Evolutionary conservation across 2,797 vertebrate genomes (phyloP).

Genomic region (Neoniphon sammara): DNA sequence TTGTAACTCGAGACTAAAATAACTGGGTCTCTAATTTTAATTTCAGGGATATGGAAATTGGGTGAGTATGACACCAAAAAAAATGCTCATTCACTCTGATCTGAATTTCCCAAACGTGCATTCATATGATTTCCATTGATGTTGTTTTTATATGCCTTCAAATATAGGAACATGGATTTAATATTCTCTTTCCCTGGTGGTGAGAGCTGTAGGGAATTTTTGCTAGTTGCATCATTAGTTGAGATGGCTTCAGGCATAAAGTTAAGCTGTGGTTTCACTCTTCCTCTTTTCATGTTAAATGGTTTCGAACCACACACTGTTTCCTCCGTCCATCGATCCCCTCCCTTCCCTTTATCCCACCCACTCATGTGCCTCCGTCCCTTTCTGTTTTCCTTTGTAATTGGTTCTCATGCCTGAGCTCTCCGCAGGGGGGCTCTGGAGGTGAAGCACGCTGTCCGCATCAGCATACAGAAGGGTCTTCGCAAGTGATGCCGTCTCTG

Average conservation of each 20-base stretch:
- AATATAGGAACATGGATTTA: conserved; percentile 87
- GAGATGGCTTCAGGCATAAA: conserved; percentile 89
- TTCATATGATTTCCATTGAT: neutral
- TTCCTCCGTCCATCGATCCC: neutral
- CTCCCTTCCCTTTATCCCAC: neutral
- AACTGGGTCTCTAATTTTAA: conserved; percentile 41
- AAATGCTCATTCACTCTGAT: neutral
- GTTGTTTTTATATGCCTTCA: neutral
- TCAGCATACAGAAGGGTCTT: conserved; percentile 57
- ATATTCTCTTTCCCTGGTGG: conserved; percentile 86
- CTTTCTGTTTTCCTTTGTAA: conserved; percentile 9
- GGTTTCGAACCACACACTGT: conserved; percentile 15
- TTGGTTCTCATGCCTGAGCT: conserved; percentile 37
- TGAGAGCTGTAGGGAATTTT: conserved; percentile 86
- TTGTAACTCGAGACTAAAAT: neutral
- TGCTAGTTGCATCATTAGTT: conserved; percentile 88
- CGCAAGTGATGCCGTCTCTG: conserved; percentile 61
- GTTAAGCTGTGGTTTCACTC: conserved; percentile 68
- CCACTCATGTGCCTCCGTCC: neutral
- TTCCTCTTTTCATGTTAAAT: conserved; percentile 22
- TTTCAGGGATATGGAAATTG: conserved; percentile 70
- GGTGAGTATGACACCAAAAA: conserved; percentile 48
- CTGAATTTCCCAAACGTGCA: neutral
- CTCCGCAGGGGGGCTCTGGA: conserved; percentile 80
- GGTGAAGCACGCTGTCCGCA: conserved; percentile 78